Evolutionary conservation across 2,888 invertebrate genomes (phyloP).

Genomic region (Luperina nickerlii): DNA sequence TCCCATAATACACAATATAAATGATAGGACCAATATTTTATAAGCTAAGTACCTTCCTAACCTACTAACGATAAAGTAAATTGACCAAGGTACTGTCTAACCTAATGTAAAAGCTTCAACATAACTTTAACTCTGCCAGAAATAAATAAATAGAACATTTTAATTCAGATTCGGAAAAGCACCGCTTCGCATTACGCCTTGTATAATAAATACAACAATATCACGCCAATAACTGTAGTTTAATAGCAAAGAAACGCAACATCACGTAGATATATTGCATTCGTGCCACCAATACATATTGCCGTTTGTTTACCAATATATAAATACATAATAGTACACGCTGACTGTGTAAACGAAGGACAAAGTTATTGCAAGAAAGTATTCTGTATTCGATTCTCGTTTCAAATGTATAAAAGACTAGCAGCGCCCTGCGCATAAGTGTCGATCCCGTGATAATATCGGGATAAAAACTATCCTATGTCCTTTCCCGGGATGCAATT

Average conservation of each 20-base stretch:
- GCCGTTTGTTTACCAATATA: not conserved
- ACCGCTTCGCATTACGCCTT: not conserved
- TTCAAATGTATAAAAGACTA: not conserved
- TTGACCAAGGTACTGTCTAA: not conserved
- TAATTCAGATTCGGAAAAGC: not conserved
- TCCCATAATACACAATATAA: slow-evolving; percentile 3
- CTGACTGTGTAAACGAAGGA: not conserved
- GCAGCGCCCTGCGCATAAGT: no score
- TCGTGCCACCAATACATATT: slow-evolving; percentile 19
- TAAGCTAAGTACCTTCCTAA: not conserved
- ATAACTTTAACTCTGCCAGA: not conserved
- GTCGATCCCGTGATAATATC: no score
- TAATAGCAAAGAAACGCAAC: slow-evolving; percentile 22
- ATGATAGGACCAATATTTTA: slow-evolving; percentile 10
- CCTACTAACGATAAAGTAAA: not conserved
- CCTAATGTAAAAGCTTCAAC: not conserved
- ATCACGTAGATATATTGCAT: slow-evolving; percentile 39
- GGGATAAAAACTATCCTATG: no score
- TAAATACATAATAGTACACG: not conserved
- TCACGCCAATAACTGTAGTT: slow-evolving; percentile 7
- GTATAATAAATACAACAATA: slow-evolving; percentile 17
- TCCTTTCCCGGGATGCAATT: no score
- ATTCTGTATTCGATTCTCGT: not conserved
- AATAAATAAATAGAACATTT: not conserved
- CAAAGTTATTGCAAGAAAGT: not conserved